Base-by-base conservation (phyloP, 2,797 vertebrate species). In the Tokudaia muenninki region DNA sequence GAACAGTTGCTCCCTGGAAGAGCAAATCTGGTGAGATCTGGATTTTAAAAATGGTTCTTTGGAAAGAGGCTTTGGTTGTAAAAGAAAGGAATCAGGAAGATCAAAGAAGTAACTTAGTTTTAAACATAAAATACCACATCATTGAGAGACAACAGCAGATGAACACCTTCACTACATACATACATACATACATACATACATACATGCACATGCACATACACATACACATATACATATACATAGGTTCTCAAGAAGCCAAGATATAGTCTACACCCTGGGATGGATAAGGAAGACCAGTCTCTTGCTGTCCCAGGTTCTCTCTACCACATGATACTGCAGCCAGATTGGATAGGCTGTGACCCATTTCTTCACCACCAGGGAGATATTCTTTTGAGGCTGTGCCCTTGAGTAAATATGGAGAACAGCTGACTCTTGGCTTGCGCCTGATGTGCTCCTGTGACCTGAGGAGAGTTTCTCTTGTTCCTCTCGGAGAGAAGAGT, bases 401-500 rank as follows among this genome's bases (percentile, higher is more conserved):
- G 12, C 37, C 61, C 67, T 75, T 83, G 88, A 82, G 55, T 80
- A 89, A 96, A 75, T 63, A 95, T 52, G 11, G 34, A 89, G 52
- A 24, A 37, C 12, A 52, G 67, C 61, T 95, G 74, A 93, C 47
- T 87, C 86, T 74, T 78, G 44, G 86, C 57, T 91, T 80, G 81
- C 72, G 87, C 16, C 61, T 59, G 61, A 84, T 3, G 2, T 59
- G 61, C 44, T 86, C 74, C 74, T 77, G 34, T 80, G 82, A 4
- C 6, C 11, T 24, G 52, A 89, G n/a, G 77, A 70, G n/a, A n/a
- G 50, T 78, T 95, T 92, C 94, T 59, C 31, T 95, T 92, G 75
- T 22, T 87, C 21, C 55, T 29, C 22, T 22, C 44, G 31, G 75
- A 96, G 57, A 91, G 83, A 75, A 8, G 41, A 92, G n/a, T 95